Evolutionary conservation across 2,113 vertebrate species (phyloP), one percentile per base, ranked within the genome.

Genomic region (Chloebia gouldiae): DNA sequence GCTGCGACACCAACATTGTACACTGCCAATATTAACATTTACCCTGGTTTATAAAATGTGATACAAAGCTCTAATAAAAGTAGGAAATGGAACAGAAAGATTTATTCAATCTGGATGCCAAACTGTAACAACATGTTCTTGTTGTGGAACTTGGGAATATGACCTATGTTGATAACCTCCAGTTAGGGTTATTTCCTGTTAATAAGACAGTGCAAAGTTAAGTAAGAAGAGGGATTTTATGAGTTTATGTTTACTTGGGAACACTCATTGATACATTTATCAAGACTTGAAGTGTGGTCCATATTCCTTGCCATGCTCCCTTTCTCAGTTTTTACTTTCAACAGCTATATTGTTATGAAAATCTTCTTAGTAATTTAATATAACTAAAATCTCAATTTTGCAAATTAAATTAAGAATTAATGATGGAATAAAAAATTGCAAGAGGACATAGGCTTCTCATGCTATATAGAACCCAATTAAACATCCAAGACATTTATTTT

Each of bases 51-150:
- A 60, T 30, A 84, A 92, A 64, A 80, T 64, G 57, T 15, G 44
- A 35, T 66, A 92, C 68, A 68, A 93, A 85, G 86, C n/a, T 73
- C 65, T 44, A 92, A 95, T 65, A 86, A 76, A 95, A 91, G 81
- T 64, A 83, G 79, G 86, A 93, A 96, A 93, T 25, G 68, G 92
- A 90, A 93, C 42, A 81, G 42, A 81, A 87, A 95, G 83, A 94
- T 92, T 91, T 95, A 95, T 93, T 95, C 92, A 27, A 3, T 91
- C 91, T 87, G 81, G 82, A 93, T 89, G 81, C 49, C 85, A 83
- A 87, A 96, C 45, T 75, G 68, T 72, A 94, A 95, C 66, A 96
- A 94, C 72, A 94, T 95, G 96, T 95, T 97, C 93, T 91, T 54
- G 22, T 89, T 77, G 60, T 93, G 88, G 90, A 95, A 86, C 86